Evolutionary conservation across 2,113 vertebrate species (phyloP).

Genomic region (Phyllostomus discolor): DNA sequence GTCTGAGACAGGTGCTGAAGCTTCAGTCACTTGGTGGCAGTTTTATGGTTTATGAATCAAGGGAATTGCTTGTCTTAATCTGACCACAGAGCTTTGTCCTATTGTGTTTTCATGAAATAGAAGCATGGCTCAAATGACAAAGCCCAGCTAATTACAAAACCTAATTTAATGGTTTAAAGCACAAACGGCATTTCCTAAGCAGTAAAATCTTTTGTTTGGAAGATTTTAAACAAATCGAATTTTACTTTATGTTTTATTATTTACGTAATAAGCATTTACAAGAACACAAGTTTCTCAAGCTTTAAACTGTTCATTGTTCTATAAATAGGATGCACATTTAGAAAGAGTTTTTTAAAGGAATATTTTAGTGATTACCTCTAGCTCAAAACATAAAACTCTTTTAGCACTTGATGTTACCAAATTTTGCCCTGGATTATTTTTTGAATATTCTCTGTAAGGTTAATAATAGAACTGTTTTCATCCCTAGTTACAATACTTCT

Average conservation of each 20-base stretch:
- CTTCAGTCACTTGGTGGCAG: background rate
- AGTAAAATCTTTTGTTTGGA: conserved; percentile 69
- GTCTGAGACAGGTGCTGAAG: background rate
- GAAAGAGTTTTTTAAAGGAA: conserved; percentile 9
- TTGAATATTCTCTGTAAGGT: background rate
- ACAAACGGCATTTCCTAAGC: conserved; percentile 57
- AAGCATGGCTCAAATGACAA: conserved; percentile 57
- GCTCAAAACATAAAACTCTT: background rate
- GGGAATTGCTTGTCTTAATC: conserved; percentile 39
- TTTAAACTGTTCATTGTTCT: conserved; percentile 68
- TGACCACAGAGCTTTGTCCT: conserved; percentile 30
- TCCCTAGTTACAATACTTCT: background rate
- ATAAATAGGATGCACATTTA: conserved; percentile 74
- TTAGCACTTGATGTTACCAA: conserved; percentile 16
- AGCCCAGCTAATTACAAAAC: conserved; percentile 64
- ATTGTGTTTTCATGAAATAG: conserved; percentile 64
- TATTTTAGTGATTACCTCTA: conserved; percentile 61
- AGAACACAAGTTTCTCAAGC: conserved; percentile 66
- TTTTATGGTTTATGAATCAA: conserved; percentile 16
- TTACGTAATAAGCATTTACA: conserved; percentile 66
- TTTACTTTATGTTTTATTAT: conserved; percentile 71
- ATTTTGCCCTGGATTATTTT: conserved; percentile 21
- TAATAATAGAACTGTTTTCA: conserved; percentile 36
- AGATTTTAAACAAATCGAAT: conserved; percentile 71
- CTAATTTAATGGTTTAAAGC: conserved; percentile 64